phyloP scores from a whole-genome alignment of 2,888 invertebrate genomes.

The Serrognathus titanus region DNA sequence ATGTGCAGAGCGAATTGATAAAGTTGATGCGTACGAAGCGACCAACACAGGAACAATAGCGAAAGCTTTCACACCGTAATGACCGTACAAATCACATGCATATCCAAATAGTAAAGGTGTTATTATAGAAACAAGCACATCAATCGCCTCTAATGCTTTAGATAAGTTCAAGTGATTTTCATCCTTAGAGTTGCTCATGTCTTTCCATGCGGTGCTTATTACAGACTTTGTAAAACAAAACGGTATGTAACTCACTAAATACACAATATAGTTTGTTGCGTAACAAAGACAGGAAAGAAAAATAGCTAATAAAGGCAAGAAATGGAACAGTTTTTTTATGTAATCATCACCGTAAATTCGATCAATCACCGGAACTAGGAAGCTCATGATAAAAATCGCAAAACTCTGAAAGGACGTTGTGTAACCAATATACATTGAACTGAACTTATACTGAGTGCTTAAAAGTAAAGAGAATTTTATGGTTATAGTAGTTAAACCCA shows the following conservation, averaged over 20 bases:
- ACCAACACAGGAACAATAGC: conserved; percentile 6
- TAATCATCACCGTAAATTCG: conserved; percentile 1
- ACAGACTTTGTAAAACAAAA: conserved; percentile 6
- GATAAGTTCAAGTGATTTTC: too few species aligned
- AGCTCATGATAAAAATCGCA: conserved; percentile 4
- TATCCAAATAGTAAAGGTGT: conserved; percentile 9
- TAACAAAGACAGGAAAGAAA: conserved; percentile 9
- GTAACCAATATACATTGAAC: conserved; percentile 2
- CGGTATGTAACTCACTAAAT: conserved; percentile 9
- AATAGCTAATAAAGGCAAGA: conserved; percentile 7
- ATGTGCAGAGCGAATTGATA: too few species aligned
- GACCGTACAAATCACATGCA: conserved; percentile 13
- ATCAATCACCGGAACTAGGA: conserved; percentile 3
- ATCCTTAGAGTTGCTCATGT: neutral
- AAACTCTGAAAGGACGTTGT: conserved; percentile 11
- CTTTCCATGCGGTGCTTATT: conserved; percentile 6
- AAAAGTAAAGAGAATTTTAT: conserved; percentile 14
- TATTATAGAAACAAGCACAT: neutral
- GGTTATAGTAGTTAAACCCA: conserved; percentile 9
- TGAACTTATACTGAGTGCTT: neutral
- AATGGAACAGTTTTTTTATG: conserved; percentile 6
- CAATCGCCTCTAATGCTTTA: too few species aligned
- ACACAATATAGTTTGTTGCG: conserved; percentile 5
- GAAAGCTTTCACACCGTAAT: conserved; percentile 10
- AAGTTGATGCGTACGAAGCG: neutral